Percentiles rank a stretch among this genome's conserved stretches.
Conservation (phyloP, 2,888 invertebrate species). For the Nomada lathburiana region DNA sequence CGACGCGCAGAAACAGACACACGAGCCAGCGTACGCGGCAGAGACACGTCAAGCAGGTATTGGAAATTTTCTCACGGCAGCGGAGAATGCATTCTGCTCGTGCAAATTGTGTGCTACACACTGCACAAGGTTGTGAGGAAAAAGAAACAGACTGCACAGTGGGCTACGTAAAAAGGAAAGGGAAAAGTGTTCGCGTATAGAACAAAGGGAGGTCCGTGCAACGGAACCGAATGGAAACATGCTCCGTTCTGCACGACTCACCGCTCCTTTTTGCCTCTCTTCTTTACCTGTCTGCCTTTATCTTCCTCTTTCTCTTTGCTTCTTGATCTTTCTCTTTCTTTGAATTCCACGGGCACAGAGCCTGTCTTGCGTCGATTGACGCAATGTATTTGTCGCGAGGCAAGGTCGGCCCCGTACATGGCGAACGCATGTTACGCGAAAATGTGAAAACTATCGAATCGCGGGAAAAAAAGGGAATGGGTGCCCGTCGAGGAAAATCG, state of each 20-base stretch:
- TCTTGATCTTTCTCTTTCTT: slow-evolving; percentile 9
- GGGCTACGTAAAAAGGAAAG: slow-evolving; percentile 3
- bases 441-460: slow-evolving; percentile 11
- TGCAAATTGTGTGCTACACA: not conserved
- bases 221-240: slow-evolving; percentile 31
- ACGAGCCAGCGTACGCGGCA: no score
- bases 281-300: slow-evolving; percentile 11
- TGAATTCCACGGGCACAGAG: slow-evolving; percentile 23
- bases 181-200: not conserved
- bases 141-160: slow-evolving; percentile 17
- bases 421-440: slow-evolving; percentile 2
- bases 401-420: slow-evolving; percentile 30
- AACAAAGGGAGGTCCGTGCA: slow-evolving; percentile 3
- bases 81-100: slow-evolving; percentile 1
- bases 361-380: slow-evolving; percentile 6
- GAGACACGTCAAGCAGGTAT: slow-evolving; percentile 43
- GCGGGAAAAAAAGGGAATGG: not conserved
- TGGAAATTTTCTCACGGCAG: slow-evolving; percentile 20
- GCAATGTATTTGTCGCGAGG: slow-evolving; percentile 31
- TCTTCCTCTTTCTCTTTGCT: not conserved
- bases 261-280: slow-evolving; percentile 22
- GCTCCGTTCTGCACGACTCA: slow-evolving; percentile 12
- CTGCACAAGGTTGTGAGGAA: not conserved
- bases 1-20: not conserved
- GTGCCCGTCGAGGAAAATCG: not conserved